Percentiles rank a stretch among this genome's conserved stretches.
Conservation (phyloP, 2,113 vertebrate species). For the Circaetus gallicus region DNA sequence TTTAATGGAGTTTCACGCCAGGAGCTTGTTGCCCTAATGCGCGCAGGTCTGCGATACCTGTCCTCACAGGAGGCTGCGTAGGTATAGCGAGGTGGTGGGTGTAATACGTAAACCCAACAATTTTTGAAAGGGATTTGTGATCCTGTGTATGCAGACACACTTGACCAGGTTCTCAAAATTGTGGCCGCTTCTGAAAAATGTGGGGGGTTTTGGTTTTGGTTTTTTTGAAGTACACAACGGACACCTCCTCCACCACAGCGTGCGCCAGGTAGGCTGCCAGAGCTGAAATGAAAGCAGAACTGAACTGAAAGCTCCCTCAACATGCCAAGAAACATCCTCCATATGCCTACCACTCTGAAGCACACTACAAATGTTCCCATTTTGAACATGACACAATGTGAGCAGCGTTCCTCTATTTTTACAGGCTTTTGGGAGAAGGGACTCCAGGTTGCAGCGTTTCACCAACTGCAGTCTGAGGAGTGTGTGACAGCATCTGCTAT, state of each 20-base stretch:
- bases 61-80: not conserved
- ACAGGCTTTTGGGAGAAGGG: not conserved
- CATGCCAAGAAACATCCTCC: not conserved
- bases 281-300: not conserved
- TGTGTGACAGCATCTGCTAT: not conserved
- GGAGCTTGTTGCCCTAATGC: not conserved
- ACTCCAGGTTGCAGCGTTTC: not conserved
- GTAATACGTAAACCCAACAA: not conserved
- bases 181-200: not conserved
- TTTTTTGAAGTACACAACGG: not conserved
- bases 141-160: not conserved
- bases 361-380: not conserved
- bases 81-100: not conserved
- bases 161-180: not conserved
- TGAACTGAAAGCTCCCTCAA: not conserved
- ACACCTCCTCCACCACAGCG: not conserved
- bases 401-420: not conserved
- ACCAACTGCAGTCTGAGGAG: not conserved
- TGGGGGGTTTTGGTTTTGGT: rapidly evolving
- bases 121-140: not conserved
- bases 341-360: not conserved
- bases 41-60: rapidly evolving
- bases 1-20: slow-evolving; percentile 52
- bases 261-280: not conserved
- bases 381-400: rapidly evolving